Base-by-base conservation (phyloP, 2,888 invertebrate genomes). In the Oeneis ivallda region DNA sequence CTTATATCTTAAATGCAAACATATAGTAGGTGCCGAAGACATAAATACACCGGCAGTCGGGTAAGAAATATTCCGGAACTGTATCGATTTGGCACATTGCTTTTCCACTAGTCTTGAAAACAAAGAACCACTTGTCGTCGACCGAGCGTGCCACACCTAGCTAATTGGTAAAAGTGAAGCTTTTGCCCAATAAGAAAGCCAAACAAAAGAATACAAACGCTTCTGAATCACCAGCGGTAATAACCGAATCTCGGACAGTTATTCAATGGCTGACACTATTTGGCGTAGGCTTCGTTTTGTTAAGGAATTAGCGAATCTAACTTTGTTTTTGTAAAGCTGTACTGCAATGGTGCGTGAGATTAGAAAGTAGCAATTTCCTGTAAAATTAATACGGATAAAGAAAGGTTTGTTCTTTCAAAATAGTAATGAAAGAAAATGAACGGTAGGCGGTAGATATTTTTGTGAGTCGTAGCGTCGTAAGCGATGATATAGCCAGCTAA, bases 141-240 rank as follows among this genome's bases (percentile, higher is more conserved):
- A 65, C 70, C 74, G 79, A 76, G 81, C 84, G 83, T 82, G 85
- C 80, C 76, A 74, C 72, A 74, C 74, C 76, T 70, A 78, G 78
- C 79, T 89, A 91, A 91, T 91, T 89, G 88, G 91, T 89, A 91
- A 91, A 90, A 92, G 89, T 89, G 81, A 83, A 81, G 83, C 81
- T 86, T 85, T 87, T 83, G 82, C 82, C 72, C 79, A 81, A 85
- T 84, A 81, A 78, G 83, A 85, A 87, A 74, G 72, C 66, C 81
- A 87, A 90, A 90, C 84, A 88, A 79, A 83, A 71, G 75, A 83
- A 79, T 79, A 78, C 75, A 71, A 74, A 41, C 71, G 73, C 68
- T 74, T 75, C 79, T 84, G 82, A 85, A 78, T 84, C 83, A 86
- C 71, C 71, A 72, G 75, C 69, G 70, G 63, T 72, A 72, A 71